Conservation (phyloP, 35 echinoderm and acorn worm genomes). For the Diadema setosum region DNA sequence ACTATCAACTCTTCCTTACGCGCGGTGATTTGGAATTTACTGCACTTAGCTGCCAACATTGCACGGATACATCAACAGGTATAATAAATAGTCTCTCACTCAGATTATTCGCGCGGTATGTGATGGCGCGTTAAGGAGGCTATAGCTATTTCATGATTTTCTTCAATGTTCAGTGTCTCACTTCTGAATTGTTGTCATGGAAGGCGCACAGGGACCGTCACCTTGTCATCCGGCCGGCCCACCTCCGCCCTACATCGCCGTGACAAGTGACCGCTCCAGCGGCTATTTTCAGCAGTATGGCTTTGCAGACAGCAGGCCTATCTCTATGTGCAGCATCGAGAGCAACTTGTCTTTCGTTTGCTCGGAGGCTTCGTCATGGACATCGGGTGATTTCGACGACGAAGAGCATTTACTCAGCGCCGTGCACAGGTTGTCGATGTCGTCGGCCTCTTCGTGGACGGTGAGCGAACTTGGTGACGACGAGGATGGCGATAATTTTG, state of each 20-base stretch:
- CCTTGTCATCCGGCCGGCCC: not conserved
- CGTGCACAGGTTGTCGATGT: not conserved
- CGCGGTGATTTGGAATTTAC: not conserved
- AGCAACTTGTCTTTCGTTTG: not conserved
- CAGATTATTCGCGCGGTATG: no score
- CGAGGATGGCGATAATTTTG: not conserved
- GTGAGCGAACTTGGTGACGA: slow-evolving; percentile 7
- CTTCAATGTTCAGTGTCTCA: not conserved
- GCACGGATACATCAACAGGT: not conserved
- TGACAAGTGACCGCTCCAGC: not conserved
- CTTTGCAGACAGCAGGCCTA: not conserved
- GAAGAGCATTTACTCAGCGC: not conserved
- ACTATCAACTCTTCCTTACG: not conserved
- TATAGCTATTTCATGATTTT: not conserved
- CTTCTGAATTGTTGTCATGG: not conserved
- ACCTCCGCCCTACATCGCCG: not conserved
- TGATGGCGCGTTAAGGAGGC: not conserved
- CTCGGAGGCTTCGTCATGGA: not conserved
- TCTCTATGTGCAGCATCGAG: not conserved
- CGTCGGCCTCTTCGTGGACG: not conserved
- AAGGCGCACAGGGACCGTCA: not conserved
- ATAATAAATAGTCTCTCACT: no score
- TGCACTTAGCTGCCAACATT: not conserved
- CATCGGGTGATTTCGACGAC: not conserved
- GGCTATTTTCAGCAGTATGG: not conserved